Evolutionary conservation across 1,140 invertebrate genomes (phyloP).

Genomic region (Halyomorpha halys): DNA sequence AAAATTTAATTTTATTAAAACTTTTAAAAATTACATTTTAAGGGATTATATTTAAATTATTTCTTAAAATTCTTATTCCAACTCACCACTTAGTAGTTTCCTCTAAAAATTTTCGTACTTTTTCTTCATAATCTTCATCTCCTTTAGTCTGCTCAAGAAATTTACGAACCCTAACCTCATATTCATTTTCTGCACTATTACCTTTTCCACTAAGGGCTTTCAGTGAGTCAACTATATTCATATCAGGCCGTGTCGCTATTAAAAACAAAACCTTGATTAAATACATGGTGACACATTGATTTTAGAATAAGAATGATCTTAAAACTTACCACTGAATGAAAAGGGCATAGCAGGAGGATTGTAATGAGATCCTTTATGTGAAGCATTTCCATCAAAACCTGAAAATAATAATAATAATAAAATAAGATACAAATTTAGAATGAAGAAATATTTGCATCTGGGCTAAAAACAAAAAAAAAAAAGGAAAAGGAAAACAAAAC

Average conservation of each 20-base stretch:
- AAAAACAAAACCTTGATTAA: not conserved
- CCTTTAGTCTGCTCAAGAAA: constrained; percentile 68
- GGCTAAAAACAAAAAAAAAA: too few species aligned
- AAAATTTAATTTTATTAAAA: too few species aligned
- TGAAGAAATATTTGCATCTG: too few species aligned
- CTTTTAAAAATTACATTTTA: too few species aligned
- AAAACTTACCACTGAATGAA: constrained; percentile 23
- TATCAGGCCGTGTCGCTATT: not conserved
- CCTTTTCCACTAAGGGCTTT: constrained; percentile 11
- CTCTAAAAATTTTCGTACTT: constrained; percentile 67
- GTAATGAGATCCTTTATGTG: constrained; percentile 27
- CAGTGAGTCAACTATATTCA: constrained; percentile 1
- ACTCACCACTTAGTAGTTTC: constrained; percentile 57
- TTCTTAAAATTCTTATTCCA: not conserved
- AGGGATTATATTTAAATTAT: too few species aligned
- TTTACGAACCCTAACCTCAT: constrained; percentile 59
- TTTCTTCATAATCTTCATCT: constrained; percentile 72
- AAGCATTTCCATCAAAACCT: constrained; percentile 20
- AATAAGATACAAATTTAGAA: not conserved
- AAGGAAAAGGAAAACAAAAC: too few species aligned
- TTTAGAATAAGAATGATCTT: not conserved
- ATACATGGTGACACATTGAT: not conserved
- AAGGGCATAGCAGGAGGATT: constrained; percentile 27
- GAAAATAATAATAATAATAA: constrained; percentile 6
- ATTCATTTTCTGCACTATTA: constrained; percentile 38